Evolutionary conservation across 2,113 vertebrate genomes (phyloP), one percentile per base, ranked within the genome.

Genomic region (Lophura nycthemera): DNA sequence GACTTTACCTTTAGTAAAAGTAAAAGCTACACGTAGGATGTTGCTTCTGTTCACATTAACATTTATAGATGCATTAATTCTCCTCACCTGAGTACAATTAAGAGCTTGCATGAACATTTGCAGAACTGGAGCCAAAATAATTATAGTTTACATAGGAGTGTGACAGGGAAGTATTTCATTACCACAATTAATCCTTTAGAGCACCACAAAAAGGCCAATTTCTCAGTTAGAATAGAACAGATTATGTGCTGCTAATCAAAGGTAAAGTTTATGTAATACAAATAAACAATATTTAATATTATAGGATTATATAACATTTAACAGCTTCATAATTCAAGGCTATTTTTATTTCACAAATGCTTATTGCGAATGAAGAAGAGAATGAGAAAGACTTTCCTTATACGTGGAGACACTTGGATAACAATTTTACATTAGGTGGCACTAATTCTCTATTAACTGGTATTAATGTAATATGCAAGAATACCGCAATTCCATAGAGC

Each of bases 371-470:
- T 43, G 19, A 15, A 78, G 91, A 27, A 38, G 36, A 29, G 32
- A 38, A 69, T 30, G 10, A 85, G 56, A n/a, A 83, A 83, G 2
- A n/a, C 16, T 89, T 65, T 36, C 29, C 25, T 90, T 82, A 38
- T 7, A 66, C 17, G n/a, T 42, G 32, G 71, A 93, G 56, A 43
- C 67, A 89, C 30, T 92, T 14, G 59, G 66, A 60, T 91, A 94
- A 92, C 84, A n/a, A 83, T 96, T 96, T 96, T 96, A 96, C 96
- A 93, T 96, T 96, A 96, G 96, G 95, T 96, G 96, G 96, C 96
- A 96, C 96, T 96, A 96, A 96, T 96, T 95, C 94, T 75, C 85
- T 93, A 93, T 95, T 96, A 95, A 88, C 89, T 74, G 87, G 27
- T 64, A 91, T 83, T 95, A 95, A 92, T 73, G 34, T 60, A 80